Evolutionary conservation across 2,888 invertebrate genomes (phyloP).

Genomic region (Callinectes sapidus): DNA sequence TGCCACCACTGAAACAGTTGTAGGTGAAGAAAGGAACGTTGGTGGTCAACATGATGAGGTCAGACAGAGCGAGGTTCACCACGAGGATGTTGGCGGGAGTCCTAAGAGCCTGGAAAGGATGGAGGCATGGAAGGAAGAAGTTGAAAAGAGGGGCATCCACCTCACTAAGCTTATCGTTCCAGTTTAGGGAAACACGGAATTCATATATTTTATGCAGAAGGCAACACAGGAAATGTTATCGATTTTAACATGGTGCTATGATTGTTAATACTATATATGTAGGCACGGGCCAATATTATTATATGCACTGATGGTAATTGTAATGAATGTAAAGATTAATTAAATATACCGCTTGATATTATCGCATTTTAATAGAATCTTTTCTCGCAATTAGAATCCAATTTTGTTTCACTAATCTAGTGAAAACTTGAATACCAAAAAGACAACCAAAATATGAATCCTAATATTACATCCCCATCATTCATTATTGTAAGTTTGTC

Average conservation of each 20-base stretch:
- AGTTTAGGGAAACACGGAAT: not conserved
- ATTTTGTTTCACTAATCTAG: too few species aligned
- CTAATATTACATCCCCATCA: not conserved
- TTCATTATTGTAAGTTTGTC: not conserved
- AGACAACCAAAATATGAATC: not conserved
- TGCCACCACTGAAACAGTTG: slow-evolving; percentile 65
- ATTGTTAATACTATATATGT: not conserved
- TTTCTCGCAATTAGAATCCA: too few species aligned
- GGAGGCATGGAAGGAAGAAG: not conserved
- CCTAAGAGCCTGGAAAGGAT: not conserved
- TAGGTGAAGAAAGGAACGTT: slow-evolving; percentile 61
- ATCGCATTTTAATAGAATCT: too few species aligned
- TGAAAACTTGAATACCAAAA: too few species aligned
- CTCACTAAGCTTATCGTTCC: not conserved
- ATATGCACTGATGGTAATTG: not conserved
- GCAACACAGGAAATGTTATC: too few species aligned
- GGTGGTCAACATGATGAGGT: slow-evolving; percentile 90
- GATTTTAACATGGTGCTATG: too few species aligned
- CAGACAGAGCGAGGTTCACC: slow-evolving; percentile 93
- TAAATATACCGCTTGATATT: not conserved
- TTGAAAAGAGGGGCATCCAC: too few species aligned
- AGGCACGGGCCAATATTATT: not conserved
- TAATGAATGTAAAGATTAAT: not conserved
- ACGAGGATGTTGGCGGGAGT: slow-evolving; percentile 79
- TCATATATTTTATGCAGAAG: too few species aligned